Base-by-base conservation (phyloP, 2,797 vertebrate species). In the Anabas testudineus region DNA sequence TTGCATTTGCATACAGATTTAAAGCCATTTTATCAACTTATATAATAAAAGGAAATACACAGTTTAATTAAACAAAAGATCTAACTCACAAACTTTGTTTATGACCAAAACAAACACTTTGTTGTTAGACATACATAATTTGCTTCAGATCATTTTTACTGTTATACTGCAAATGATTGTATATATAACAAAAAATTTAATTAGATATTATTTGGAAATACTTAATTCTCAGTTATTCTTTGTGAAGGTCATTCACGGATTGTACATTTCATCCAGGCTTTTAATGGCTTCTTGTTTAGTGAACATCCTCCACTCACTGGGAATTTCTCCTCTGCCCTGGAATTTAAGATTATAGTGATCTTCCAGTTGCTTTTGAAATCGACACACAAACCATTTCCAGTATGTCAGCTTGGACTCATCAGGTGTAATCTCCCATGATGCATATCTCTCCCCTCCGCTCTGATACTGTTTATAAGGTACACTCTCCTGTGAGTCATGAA, bases 381-480 rank as follows among this genome's bases (percentile, higher is more conserved):
- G 52, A 28, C 79, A 85, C 6, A 88, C 68, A 80, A 91, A 90
- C 91, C 88, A 91, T 65, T 67, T 87, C 90, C 90, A 90, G 28
- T 86, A 91, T 1, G 26, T n/a, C 28, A 87, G 43, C 16, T 70
- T 78, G 5, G 88, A 87, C 2, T 5, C 18, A 54, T 91, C 86
- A 36, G 85, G 18, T 0, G 83, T 87, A 12, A 91, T 91, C 1
- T 10, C 66, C 89, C 90, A 90, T 2, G 22, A n/a, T 18, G 28
- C 61, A 46, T 13, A 90, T 1, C 2, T 3, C 5, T 19, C 46
- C 9, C 86, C 87, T 63, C 54, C 87, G 5, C 3, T 62, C 56
- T 16, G 71, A n/a, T 88, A 90, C 2, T 28, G 1, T 76, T 88
- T 92, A 26, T 0, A 91, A 0, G 41, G 68, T 65, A 78, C 0